Base-by-base conservation (phyloP, 2,888 invertebrate genomes). In the Limnephilus marmoratus region DNA sequence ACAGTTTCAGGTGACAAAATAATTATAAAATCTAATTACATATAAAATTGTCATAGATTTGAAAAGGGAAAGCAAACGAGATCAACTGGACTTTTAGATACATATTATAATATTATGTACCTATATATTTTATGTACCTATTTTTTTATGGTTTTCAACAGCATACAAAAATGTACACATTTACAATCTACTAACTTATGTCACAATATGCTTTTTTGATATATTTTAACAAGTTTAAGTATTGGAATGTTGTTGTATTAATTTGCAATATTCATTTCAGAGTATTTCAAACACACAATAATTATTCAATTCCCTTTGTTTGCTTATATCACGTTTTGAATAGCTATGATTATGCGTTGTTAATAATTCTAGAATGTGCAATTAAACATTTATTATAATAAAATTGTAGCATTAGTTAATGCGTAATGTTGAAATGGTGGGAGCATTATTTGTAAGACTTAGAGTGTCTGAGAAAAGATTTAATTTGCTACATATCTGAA, bases 191-290 rank as follows among this genome's bases (percentile, higher is more conserved):
- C 31, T 82, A 82, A 82, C 34, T 82, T 34, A 34, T 82, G 82
- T 82, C 82, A 82, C 82, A 82, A 82, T 82, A 82, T 82, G 82
- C 34, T 82, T 82, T 45, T 31, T 82, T 68, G 82, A 82, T 34
- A 34, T 82, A 29, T 68, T 45, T 45, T 68, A 68, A 68, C 24
- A 68, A 68, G 68, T 18, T 68, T 68, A 24, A 68, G 68, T 68
- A 68, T 24, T 68, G 68, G 68, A 68, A 68, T 68, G 68, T 68
- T 68, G 24, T 24, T 68, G 68, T 24, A 68, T 68, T 68, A 68
- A 53, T 15, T 53, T 53, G 53, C 5, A 53, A 53, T 53, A 53
- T 53, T 53, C 53, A n/a, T 68, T 24, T 68, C 9, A n/a, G 68
- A 68, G 68, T 24, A 68, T 68, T 68, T 68, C 24, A 68, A 68